Evolutionary conservation across 2,113 vertebrate species (phyloP).

Genomic region (Mustela lutreola): DNA sequence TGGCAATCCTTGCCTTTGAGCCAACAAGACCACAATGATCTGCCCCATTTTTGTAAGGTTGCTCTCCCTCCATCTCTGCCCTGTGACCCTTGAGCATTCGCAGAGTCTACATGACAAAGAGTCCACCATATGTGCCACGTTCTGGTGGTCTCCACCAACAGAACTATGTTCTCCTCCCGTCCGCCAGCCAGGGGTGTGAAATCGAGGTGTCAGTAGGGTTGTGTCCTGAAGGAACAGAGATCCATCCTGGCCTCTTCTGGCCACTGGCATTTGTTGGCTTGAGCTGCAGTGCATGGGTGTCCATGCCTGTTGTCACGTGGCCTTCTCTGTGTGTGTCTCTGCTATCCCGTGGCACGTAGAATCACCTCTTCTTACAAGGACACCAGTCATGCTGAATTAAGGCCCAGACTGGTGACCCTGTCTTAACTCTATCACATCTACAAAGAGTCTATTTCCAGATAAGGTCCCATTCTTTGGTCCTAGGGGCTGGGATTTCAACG

Average conservation of each 20-base stretch:
- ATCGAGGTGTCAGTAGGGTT: background rate
- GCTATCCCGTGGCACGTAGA: fast-evolving
- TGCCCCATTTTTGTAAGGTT: background rate
- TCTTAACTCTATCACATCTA: background rate
- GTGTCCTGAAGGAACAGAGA: background rate
- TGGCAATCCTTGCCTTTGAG: background rate
- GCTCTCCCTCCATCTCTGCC: background rate
- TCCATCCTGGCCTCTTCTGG: background rate
- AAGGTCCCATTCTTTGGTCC: background rate
- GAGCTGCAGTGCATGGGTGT: background rate
- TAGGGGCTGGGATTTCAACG: background rate
- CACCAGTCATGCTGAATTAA: background rate
- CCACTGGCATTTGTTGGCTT: background rate
- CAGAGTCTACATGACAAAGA: background rate
- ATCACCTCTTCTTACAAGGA: background rate
- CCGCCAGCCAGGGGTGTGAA: background rate
- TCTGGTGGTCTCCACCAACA: background rate
- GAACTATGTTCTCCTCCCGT: background rate
- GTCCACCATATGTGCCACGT: background rate
- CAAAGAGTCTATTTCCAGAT: background rate
- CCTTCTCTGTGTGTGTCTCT: too few relatives aligned
- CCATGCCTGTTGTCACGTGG: background rate
- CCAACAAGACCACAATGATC: background rate
- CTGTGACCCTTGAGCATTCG: background rate
- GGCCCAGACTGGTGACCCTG: background rate